A percentile compares a stretch with the other conserved stretches of the same genome.
These are phyloP conservation scores for Myopa tessellatipennis DNA, from an alignment of 2,888 invertebrate genomes.

Conservation along the genomic window DNA sequence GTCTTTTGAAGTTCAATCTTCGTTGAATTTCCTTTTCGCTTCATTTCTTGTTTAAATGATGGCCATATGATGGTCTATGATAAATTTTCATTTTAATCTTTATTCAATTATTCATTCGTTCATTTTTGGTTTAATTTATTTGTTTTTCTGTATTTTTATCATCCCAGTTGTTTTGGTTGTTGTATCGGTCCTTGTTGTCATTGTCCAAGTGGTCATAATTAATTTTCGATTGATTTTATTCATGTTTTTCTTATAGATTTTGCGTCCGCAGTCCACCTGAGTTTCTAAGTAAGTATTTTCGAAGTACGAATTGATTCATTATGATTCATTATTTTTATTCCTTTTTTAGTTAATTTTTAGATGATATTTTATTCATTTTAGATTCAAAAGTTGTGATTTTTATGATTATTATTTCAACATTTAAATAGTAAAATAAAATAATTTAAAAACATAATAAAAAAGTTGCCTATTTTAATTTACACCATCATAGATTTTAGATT, in stretches of 20 bases:
- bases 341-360: no score
- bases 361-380: neutral
- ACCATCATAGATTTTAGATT: conserved; percentile 44
- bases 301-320: neutral
- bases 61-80: no score
- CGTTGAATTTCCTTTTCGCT: no score
- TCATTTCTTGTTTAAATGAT: no score
- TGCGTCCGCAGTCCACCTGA: conserved; percentile 30
- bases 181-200: neutral
- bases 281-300: conserved; percentile 28
- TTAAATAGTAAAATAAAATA: neutral
- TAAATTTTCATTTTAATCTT: no score
- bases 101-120: no score
- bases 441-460: conserved; percentile 21
- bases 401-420: neutral
- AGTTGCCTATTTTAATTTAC: conserved; percentile 46
- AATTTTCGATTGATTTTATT: neutral
- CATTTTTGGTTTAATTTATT: no score
- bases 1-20: no score
- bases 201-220: neutral
- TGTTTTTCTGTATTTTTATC: no score
- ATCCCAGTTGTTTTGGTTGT: neutral
- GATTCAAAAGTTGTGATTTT: neutral
- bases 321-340: neutral
- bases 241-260: neutral